These are phyloP conservation scores for Carapus acus DNA, from an alignment of 2,797 vertebrate genomes.

Conservation along the genomic window DNA sequence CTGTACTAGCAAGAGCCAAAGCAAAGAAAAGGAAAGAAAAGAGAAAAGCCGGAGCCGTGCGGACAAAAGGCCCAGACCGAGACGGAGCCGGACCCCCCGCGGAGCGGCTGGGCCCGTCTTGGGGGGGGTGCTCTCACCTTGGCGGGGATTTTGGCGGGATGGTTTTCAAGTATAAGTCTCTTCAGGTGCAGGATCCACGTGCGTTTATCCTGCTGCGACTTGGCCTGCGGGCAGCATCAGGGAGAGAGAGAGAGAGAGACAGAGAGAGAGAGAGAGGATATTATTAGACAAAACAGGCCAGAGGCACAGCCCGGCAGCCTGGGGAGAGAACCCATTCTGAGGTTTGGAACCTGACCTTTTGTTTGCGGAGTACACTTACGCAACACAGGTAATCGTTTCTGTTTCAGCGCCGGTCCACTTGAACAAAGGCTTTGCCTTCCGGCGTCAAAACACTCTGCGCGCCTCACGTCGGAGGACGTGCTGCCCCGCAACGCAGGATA, in stretches of 20 bases:
- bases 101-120: constrained; percentile 13
- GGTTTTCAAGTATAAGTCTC: constrained; percentile 97
- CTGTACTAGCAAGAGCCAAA: constrained; percentile 23
- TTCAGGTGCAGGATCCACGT: constrained; percentile 98
- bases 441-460: constrained; percentile 42
- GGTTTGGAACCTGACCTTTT: background rate
- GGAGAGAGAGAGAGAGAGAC: constrained; percentile 40
- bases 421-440: constrained; percentile 41
- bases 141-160: constrained; percentile 95
- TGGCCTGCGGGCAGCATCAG: constrained; percentile 74
- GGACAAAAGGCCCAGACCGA: background rate
- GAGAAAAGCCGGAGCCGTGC: constrained; percentile 7
- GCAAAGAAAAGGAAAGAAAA: constrained; percentile 9
- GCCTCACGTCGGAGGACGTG: no score
- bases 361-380: constrained; percentile 15
- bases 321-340: constrained; percentile 24
- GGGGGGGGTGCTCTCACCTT: constrained; percentile 80
- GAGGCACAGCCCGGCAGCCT: constrained; percentile 20
- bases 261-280: constrained; percentile 44
- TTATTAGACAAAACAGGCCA: constrained; percentile 35
- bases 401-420: constrained; percentile 31
- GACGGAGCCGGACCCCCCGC: constrained; percentile 28
- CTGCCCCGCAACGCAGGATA: no score
- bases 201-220: constrained; percentile 93
- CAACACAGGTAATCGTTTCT: constrained; percentile 38